phyloP scores from a whole-genome alignment of 2,113 vertebrate species.

The Gnathonemus longibarbis region DNA sequence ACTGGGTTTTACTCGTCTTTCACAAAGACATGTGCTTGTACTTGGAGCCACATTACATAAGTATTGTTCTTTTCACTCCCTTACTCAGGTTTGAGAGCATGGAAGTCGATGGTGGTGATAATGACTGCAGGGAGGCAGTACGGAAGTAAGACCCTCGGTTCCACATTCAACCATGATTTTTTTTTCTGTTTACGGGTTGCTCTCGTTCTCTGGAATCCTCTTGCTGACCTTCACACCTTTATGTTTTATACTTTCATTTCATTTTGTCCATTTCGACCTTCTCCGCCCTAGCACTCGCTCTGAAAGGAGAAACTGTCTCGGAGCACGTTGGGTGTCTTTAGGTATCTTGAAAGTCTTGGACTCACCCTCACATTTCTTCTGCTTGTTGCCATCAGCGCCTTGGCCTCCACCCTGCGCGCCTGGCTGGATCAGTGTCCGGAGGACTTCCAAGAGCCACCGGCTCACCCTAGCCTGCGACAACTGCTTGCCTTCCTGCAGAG shows the following conservation, averaged over 20 bases:
- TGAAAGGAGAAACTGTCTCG: neutral
- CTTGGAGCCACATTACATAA: neutral
- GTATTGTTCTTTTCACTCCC: neutral
- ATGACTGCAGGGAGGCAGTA: slow-evolving; percentile 62
- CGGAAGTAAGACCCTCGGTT: slow-evolving; percentile 71
- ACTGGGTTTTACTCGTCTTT: neutral
- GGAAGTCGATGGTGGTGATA: slow-evolving; percentile 54
- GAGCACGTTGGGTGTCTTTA: neutral
- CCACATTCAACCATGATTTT: neutral
- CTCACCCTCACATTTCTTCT: neutral
- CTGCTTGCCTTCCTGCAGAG: slow-evolving; percentile 71
- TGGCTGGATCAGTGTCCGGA: slow-evolving; percentile 91
- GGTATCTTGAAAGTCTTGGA: neutral
- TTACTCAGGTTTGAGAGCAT: slow-evolving; percentile 67
- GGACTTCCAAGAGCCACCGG: slow-evolving; percentile 83
- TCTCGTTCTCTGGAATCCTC: neutral
- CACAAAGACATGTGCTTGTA: neutral
- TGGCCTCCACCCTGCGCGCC: slow-evolving; percentile 78
- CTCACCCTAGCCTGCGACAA: slow-evolving; percentile 70
- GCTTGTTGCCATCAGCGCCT: slow-evolving; percentile 58
- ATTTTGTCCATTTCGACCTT: neutral
- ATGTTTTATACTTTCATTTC: neutral
- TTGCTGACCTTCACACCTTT: neutral
- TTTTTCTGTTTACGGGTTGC: neutral
- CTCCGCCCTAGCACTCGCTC: neutral